Conservation (phyloP, 2,113 vertebrate genomes). For the Salvator merianae region DNA sequence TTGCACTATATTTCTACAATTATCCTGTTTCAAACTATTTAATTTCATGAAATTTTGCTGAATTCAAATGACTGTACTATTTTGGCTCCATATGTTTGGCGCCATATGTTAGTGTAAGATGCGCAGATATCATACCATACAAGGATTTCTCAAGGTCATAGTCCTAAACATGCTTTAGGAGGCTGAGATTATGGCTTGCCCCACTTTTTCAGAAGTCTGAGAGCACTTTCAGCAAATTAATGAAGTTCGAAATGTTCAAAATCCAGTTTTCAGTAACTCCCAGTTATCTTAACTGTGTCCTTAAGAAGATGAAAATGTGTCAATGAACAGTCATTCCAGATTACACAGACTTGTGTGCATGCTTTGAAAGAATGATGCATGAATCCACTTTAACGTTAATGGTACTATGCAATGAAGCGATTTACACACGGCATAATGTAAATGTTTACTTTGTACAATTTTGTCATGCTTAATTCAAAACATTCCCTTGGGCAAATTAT, state of each 20-base stretch:
- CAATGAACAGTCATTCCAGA: not conserved
- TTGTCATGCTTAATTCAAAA: constrained; percentile 17
- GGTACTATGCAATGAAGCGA: not conserved
- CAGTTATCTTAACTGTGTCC: not conserved
- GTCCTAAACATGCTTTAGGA: not conserved
- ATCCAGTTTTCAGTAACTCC: not conserved
- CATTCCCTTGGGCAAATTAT: constrained; percentile 28
- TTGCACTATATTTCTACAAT: too few species aligned
- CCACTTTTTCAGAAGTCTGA: not conserved
- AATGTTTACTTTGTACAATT: constrained; percentile 34
- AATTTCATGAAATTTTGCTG: too few species aligned
- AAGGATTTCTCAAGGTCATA: not conserved
- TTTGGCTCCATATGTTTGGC: too few species aligned
- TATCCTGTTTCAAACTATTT: too few species aligned
- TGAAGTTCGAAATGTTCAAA: not conserved
- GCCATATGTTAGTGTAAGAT: too few species aligned
- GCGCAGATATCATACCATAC: too few species aligned
- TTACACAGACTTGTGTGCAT: not conserved
- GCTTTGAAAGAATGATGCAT: not conserved
- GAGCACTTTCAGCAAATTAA: not conserved
- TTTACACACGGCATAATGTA: not conserved
- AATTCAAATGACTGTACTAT: too few species aligned
- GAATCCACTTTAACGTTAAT: not conserved
- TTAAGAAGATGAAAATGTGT: not conserved
- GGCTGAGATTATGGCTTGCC: not conserved